Percentiles rank a stretch among this genome's conserved stretches.
Conservation (phyloP, 2,888 invertebrate species). For the Strigamia crassipes region DNA sequence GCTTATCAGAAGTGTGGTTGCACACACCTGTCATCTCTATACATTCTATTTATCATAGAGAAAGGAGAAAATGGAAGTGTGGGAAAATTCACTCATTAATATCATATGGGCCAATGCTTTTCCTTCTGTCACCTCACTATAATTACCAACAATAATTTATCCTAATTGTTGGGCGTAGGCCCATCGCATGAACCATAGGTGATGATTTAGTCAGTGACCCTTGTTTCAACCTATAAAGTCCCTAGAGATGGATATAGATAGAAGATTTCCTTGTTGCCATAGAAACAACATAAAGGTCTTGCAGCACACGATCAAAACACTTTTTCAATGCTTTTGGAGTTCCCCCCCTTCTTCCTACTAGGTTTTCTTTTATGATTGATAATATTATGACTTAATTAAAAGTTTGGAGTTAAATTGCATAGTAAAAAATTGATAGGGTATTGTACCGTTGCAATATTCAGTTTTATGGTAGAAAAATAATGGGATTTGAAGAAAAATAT, state of each 20-base stretch:
- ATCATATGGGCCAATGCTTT: slow-evolving; percentile 34
- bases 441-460: no score
- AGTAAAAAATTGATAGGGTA: no score
- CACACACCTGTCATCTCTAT: slow-evolving; percentile 34
- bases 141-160: slow-evolving; percentile 37
- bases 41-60: slow-evolving; percentile 34
- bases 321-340: background rate
- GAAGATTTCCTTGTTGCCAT: background rate
- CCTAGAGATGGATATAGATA: slow-evolving; percentile 9
- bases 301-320: background rate
- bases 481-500: no score
- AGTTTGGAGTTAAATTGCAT: background rate
- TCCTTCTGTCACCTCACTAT: slow-evolving; percentile 34
- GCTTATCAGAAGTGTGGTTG: slow-evolving; percentile 34
- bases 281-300: background rate
- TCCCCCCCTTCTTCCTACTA: background rate
- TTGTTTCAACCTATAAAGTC: background rate
- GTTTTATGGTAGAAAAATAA: no score
- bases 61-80: slow-evolving; percentile 34
- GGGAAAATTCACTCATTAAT: slow-evolving; percentile 34
- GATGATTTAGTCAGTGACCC: slow-evolving; percentile 31
- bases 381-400: background rate
- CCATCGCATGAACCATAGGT: slow-evolving; percentile 22
- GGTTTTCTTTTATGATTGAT: background rate
- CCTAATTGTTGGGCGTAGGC: slow-evolving; percentile 32